Percentiles rank a stretch among this genome's conserved stretches.
phyloP scores from a whole-genome alignment of 2,888 invertebrate species.

The Strigamia maritima region DNA sequence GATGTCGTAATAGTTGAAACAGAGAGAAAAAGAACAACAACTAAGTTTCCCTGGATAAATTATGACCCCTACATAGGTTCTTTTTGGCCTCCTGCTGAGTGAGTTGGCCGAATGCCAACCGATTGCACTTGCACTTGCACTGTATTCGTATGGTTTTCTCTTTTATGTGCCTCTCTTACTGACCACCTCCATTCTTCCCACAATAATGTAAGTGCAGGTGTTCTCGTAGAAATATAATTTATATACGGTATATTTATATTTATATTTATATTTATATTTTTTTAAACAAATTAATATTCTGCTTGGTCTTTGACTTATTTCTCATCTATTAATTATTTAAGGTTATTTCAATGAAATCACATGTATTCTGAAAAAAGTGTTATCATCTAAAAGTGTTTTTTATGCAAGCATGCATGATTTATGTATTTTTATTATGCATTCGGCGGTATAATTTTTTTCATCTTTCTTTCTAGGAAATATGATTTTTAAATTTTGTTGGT shows the following conservation, averaged over 20 bases:
- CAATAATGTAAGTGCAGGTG: background rate
- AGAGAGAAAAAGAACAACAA: background rate
- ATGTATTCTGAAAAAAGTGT: background rate
- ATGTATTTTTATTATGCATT: background rate
- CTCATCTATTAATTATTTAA: background rate
- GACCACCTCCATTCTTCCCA: background rate
- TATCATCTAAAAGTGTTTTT: too few relatives aligned
- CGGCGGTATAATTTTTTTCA: background rate
- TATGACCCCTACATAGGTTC: background rate
- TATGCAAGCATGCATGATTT: background rate
- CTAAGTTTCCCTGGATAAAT: slow-evolving; percentile 8
- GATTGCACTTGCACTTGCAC: background rate
- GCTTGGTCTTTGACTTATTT: background rate
- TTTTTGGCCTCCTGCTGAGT: slow-evolving; percentile 6
- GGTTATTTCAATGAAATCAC: background rate
- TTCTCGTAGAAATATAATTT: background rate
- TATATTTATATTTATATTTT: background rate
- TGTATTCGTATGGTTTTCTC: background rate
- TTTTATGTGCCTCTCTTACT: slow-evolving; percentile 5
- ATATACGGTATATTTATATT: background rate
- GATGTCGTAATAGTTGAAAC: background rate
- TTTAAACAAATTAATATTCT: background rate
- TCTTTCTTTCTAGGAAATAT: background rate
- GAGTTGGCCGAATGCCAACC: background rate
- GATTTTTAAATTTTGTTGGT: too few relatives aligned